A percentile compares a stretch with the other conserved stretches of the same genome.
phyloP scores from a whole-genome alignment of 1,140 invertebrate genomes.

The Dendroctonus valens region DNA sequence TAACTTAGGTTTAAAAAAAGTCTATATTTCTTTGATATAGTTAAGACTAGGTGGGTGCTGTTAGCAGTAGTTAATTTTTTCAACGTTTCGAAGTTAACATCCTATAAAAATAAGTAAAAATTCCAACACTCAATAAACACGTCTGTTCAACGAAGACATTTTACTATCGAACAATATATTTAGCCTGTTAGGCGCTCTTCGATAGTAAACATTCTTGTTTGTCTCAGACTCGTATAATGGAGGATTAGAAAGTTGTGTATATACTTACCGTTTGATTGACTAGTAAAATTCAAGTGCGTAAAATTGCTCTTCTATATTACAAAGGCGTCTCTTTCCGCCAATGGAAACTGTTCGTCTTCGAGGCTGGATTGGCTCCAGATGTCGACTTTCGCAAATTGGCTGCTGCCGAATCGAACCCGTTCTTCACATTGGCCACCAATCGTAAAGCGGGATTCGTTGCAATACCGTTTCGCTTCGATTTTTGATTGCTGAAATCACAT shows the following conservation, averaged over 20 bases:
- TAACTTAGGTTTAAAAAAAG: slow-evolving; percentile 21
- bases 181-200: too few relatives aligned
- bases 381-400: slow-evolving; percentile 53
- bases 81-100: slow-evolving; percentile 31
- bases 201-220: too few relatives aligned
- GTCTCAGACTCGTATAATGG: too few relatives aligned
- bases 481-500: slow-evolving; percentile 52
- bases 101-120: slow-evolving; percentile 26
- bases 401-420: slow-evolving; percentile 64
- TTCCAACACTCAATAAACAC: too few relatives aligned
- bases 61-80: slow-evolving; percentile 36
- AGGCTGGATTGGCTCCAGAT: slow-evolving; percentile 52
- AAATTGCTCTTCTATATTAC: slow-evolving; percentile 39
- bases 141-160: too few relatives aligned
- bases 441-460: slow-evolving; percentile 88
- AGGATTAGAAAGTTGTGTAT: too few relatives aligned
- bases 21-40: slow-evolving; percentile 43
- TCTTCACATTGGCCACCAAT: slow-evolving; percentile 67
- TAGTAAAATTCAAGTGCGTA: slow-evolving; percentile 39
- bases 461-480: slow-evolving; percentile 81
- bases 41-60: slow-evolving; percentile 44
- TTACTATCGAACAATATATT: too few relatives aligned
- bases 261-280: slow-evolving; percentile 46
- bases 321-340: slow-evolving; percentile 73
- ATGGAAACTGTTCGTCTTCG: slow-evolving; percentile 67